Evolutionary conservation across 2,888 invertebrate genomes (phyloP).

Genomic region (Eupithecia subfuscata): DNA sequence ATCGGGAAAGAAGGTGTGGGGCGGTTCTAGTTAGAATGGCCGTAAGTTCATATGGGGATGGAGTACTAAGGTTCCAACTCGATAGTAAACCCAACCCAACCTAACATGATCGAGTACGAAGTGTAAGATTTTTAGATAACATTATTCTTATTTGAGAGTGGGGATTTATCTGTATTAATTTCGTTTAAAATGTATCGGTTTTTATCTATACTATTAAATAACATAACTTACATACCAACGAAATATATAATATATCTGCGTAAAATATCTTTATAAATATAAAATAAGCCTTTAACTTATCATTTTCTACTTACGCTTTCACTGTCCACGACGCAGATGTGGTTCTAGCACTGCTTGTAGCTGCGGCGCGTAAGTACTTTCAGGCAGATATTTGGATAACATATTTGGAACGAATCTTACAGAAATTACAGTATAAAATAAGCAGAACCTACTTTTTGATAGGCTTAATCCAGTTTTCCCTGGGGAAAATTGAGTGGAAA

Average conservation of each 20-base stretch:
- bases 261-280: too few relatives aligned
- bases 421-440: too few relatives aligned
- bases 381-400: too few relatives aligned
- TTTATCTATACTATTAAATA: neutral
- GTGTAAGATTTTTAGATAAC: neutral
- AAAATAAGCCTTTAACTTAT: too few relatives aligned
- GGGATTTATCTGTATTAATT: neutral
- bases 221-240: neutral
- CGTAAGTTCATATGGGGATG: conserved; percentile 48
- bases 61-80: conserved; percentile 24
- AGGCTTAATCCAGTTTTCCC: too few relatives aligned
- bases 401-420: neutral
- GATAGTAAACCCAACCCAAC: conserved; percentile 6
- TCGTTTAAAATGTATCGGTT: neutral
- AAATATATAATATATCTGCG: too few relatives aligned
- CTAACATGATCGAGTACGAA: neutral
- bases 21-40: conserved; percentile 67
- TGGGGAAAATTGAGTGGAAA: too few relatives aligned
- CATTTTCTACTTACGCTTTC: too few relatives aligned
- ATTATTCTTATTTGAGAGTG: neutral
- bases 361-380: neutral
- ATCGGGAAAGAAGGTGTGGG: conserved; percentile 59
- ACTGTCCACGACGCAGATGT: too few relatives aligned
- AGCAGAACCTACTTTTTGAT: too few relatives aligned
- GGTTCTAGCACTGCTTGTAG: too few relatives aligned